Evolutionary conservation across 2,888 invertebrate genomes (phyloP).

Genomic region (Metellina segmentata): DNA sequence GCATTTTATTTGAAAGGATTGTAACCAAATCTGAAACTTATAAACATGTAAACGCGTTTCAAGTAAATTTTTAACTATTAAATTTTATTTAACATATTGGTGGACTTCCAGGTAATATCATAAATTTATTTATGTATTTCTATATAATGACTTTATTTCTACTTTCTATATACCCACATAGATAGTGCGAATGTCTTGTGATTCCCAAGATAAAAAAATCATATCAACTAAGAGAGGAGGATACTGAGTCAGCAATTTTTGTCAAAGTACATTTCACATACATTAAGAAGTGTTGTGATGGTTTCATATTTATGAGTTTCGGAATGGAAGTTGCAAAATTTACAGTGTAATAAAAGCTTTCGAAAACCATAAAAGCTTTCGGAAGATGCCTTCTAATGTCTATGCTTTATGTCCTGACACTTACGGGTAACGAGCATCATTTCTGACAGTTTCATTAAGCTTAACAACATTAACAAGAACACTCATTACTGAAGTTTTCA

Average conservation of each 20-base stretch:
- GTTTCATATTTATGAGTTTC: background rate
- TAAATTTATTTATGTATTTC: too few species aligned
- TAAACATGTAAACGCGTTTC: too few species aligned
- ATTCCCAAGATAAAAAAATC: background rate
- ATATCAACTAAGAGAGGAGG: background rate
- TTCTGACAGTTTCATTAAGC: background rate
- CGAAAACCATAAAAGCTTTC: background rate
- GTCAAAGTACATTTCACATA: background rate
- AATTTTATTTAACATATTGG: too few species aligned
- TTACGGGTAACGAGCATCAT: background rate
- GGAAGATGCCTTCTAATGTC: background rate
- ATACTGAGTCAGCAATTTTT: background rate
- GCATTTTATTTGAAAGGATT: too few species aligned
- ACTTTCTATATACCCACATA: too few species aligned
- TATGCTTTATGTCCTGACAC: background rate
- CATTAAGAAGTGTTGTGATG: background rate
- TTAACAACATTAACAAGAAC: background rate
- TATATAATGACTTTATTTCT: too few species aligned
- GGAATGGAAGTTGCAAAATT: background rate
- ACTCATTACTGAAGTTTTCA: background rate
- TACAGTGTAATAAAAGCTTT: conserved; percentile 1
- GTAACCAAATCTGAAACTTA: too few species aligned
- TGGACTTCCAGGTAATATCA: too few species aligned
- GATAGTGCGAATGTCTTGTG: background rate
- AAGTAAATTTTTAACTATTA: too few species aligned